Percentiles rank a stretch among this genome's conserved stretches.
Conservation (phyloP, 92 coral and sea anemone species). For the Paragorgia papillata region DNA sequence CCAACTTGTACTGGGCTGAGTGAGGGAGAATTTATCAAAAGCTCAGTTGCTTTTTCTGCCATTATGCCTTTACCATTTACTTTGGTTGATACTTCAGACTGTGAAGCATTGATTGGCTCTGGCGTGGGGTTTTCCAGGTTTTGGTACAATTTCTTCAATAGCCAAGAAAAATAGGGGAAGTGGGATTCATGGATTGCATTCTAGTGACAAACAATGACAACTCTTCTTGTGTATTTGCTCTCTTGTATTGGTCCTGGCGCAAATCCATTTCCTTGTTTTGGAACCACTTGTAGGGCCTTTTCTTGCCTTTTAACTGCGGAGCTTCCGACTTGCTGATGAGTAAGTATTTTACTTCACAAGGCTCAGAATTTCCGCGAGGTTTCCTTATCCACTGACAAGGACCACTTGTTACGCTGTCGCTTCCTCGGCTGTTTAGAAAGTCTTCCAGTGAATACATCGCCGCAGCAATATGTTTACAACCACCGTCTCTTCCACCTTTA, state of each 20-base stretch:
- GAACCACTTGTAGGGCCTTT: conserved; percentile 10
- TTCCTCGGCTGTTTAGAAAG: conserved; percentile 14
- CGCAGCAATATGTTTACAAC: conserved; percentile 28
- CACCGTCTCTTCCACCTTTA: conserved; percentile 29
- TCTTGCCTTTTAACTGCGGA: conserved; percentile 6
- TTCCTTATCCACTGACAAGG: too few species aligned
- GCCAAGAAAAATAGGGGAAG: conserved; percentile 7
- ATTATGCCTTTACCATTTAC: background rate
- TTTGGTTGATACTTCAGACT: background rate
- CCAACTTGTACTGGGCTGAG: background rate
- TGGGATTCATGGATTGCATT: background rate
- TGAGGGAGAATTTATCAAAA: background rate
- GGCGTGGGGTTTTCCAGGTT: background rate
- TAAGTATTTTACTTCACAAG: background rate
- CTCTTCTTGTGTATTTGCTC: conserved; percentile 22
- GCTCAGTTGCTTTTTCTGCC: background rate
- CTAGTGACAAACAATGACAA: conserved; percentile 3
- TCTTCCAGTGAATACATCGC: conserved; percentile 24
- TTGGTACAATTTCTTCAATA: background rate
- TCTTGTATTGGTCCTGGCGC: conserved; percentile 9
- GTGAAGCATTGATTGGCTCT: background rate
- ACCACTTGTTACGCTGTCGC: conserved; percentile 28
- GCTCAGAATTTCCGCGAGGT: too few species aligned
- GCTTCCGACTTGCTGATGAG: background rate
- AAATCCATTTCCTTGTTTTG: conserved; percentile 24